Percentiles rank a stretch among this genome's conserved stretches.
Evolutionary conservation across 2,113 vertebrate genomes (phyloP).

Genomic region (Semnopithecus entellus): DNA sequence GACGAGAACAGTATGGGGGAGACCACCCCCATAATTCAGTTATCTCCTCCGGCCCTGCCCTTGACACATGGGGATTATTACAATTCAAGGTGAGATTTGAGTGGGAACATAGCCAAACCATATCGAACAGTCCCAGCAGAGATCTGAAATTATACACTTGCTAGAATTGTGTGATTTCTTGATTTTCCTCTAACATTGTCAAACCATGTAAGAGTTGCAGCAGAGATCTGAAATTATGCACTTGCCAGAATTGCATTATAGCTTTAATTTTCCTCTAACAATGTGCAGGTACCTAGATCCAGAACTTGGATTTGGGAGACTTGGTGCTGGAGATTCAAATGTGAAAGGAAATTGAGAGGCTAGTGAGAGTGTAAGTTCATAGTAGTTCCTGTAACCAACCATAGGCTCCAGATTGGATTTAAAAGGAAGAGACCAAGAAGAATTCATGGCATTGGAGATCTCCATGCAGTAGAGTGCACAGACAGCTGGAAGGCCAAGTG

Average conservation of each 20-base stretch:
- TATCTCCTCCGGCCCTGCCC: no score
- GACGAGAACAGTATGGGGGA: no score
- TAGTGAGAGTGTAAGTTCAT: not conserved
- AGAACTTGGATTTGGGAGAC: not conserved
- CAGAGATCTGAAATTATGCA: not conserved
- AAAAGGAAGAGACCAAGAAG: not conserved
- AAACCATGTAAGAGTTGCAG: not conserved
- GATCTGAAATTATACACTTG: not conserved
- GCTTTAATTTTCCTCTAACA: not conserved
- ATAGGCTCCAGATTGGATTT: not conserved
- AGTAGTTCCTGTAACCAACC: not conserved
- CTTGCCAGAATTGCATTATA: not conserved
- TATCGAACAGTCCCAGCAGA: not conserved
- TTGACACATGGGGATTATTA: no score
- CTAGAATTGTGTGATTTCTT: not conserved
- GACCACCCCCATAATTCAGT: no score
- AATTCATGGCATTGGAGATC: no score
- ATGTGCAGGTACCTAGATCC: no score
- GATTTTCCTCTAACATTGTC: not conserved
- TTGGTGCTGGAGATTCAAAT: not conserved
- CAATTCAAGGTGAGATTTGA: no score
- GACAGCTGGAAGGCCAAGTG: not conserved
- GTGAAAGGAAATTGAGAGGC: not conserved
- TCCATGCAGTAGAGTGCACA: not conserved
- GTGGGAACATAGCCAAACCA: no score